Evolutionary conservation across 2,113 vertebrate species (phyloP).

Genomic region (Athene cunicularia): DNA sequence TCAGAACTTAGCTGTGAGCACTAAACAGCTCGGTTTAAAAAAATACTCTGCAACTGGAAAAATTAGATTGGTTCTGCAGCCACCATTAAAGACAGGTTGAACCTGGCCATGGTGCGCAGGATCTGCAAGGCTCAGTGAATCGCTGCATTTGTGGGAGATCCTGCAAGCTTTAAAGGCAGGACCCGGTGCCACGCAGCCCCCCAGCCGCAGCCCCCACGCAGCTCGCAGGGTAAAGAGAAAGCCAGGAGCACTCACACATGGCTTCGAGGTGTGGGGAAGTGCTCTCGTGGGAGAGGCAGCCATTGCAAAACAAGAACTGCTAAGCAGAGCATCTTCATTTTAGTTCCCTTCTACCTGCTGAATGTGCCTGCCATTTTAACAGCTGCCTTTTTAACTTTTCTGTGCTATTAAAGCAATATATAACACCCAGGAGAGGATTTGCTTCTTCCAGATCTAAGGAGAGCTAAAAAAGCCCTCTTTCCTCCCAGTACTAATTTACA

Average conservation of each 20-base stretch:
- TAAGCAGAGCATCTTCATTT: not conserved
- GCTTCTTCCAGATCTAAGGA: not conserved
- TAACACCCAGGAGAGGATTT: not conserved
- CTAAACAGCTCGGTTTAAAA: not conserved
- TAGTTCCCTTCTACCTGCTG: not conserved
- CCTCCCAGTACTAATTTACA: not conserved
- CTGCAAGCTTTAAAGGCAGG: not conserved
- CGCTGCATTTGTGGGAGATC: not conserved
- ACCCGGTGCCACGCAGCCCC: not conserved
- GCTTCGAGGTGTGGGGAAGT: not conserved
- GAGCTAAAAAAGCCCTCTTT: not conserved
- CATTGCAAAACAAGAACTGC: not conserved
- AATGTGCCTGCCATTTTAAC: not conserved
- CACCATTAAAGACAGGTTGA: not conserved
- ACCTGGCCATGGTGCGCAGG: not conserved
- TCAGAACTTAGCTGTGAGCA: not conserved
- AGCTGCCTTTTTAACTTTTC: not conserved
- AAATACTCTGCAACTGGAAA: not conserved
- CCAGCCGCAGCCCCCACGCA: fast-evolving
- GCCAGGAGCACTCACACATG: not conserved
- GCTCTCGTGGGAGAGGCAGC: not conserved
- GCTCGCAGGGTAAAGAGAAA: not conserved
- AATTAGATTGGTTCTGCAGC: not conserved
- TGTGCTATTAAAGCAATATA: not conserved
- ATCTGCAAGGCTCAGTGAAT: not conserved